A percentile compares a stretch with the other conserved stretches of the same genome.
These are phyloP conservation scores for Hemithea aestivaria DNA, from an alignment of 2,888 invertebrate species.

Conservation along the genomic window DNA sequence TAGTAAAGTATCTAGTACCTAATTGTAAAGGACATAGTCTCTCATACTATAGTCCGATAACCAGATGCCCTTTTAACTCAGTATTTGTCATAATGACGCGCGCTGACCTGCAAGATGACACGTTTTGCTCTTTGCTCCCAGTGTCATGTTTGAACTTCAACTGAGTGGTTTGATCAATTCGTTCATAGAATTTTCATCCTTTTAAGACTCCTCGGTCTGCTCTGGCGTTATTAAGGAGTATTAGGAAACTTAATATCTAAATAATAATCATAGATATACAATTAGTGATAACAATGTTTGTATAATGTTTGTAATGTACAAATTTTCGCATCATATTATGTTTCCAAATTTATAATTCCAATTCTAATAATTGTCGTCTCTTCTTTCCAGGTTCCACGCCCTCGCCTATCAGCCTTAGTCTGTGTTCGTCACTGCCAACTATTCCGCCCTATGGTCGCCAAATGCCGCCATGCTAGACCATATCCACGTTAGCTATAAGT, in stretches of 20 bases:
- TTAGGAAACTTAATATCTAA: no score
- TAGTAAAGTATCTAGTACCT: no score
- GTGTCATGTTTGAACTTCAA: conserved; percentile 28
- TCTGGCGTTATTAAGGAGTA: no score
- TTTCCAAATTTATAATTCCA: no score
- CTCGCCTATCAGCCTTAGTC: conserved; percentile 47
- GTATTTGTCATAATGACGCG: conserved; percentile 11
- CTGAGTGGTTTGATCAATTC: conserved; percentile 19
- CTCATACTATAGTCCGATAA: conserved; percentile 8
- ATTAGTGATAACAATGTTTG: no score
- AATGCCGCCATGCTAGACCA: conserved; percentile 72
- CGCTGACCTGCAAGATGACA: conserved; percentile 14
- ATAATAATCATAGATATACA: no score
- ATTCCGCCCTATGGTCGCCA: conserved; percentile 65
- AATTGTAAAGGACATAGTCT: neutral
- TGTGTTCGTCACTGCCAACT: conserved; percentile 70
- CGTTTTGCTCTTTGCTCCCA: conserved; percentile 14
- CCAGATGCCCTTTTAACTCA: conserved; percentile 20
- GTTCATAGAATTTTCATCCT: neutral
- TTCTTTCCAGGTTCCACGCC: conserved; percentile 58
- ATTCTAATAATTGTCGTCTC: conserved; percentile 24
- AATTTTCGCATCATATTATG: no score
- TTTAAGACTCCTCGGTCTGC: no score
- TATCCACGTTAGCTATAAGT: conserved; percentile 47
- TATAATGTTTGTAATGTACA: no score